Conservation (phyloP, 2,797 vertebrate genomes). For the Pelodytes ibericus region DNA sequence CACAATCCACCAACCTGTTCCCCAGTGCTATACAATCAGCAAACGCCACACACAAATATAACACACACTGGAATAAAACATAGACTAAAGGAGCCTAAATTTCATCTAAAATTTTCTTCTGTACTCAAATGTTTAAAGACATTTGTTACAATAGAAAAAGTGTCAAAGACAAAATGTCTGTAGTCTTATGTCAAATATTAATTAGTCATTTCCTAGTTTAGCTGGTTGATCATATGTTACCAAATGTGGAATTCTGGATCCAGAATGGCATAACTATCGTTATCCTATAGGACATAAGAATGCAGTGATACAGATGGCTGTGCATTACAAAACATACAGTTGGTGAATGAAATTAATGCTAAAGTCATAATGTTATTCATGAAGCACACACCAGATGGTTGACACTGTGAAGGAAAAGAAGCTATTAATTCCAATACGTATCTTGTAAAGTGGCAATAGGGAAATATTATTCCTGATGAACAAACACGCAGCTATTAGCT, state of each 20-base stretch:
- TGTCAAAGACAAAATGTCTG: background rate
- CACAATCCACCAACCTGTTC: too few relatives aligned
- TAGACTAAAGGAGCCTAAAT: background rate
- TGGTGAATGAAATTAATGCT: background rate
- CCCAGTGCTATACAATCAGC: background rate
- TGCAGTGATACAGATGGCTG: background rate
- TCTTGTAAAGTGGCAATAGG: background rate
- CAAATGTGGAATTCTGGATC: background rate
- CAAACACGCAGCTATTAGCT: background rate
- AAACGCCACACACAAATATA: background rate
- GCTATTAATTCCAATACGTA: background rate
- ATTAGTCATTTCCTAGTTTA: background rate
- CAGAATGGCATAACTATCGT: background rate
- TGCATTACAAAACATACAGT: background rate
- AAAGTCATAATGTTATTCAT: background rate
- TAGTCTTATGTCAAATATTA: background rate
- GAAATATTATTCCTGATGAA: background rate
- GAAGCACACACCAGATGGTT: background rate
- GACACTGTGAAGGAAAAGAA: background rate
- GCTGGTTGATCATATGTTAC: conserved; percentile 3
- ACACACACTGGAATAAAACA: too few relatives aligned
- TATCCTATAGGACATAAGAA: background rate
- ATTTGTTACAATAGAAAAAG: conserved; percentile 3
- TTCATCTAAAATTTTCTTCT: background rate
- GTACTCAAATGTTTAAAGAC: background rate